Percentiles rank a stretch among this genome's conserved stretches.
phyloP scores from a whole-genome alignment of 2,113 vertebrate species.

The Sturnira hondurensis region DNA sequence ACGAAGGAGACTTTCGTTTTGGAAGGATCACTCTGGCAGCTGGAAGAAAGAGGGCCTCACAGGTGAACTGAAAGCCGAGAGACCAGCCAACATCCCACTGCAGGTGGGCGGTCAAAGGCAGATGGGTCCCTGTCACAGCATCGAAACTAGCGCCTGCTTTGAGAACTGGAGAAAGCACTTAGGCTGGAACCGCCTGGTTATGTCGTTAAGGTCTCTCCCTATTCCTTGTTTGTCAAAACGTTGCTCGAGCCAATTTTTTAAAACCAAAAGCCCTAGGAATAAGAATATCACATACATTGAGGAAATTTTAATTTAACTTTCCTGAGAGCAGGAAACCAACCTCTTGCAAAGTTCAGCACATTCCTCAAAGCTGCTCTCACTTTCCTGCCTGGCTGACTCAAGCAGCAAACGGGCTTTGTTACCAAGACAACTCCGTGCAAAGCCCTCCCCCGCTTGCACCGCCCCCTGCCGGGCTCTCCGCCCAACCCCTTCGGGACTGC shows the following conservation, averaged over 20 bases:
- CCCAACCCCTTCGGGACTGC: background rate
- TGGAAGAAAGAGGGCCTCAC: background rate
- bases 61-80: background rate
- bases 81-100: background rate
- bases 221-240: conserved; percentile 34
- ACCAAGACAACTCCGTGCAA: conserved; percentile 22
- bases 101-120: background rate
- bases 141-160: background rate
- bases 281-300: conserved; percentile 48
- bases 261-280: conserved; percentile 41
- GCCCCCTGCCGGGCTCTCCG: background rate
- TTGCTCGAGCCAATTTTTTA: conserved; percentile 44
- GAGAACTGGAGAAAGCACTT: background rate
- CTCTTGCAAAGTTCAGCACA: conserved; percentile 72
- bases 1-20: background rate
- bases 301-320: conserved; percentile 65
- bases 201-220: conserved; percentile 31
- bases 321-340: conserved; percentile 40
- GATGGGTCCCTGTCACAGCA: rapidly evolving
- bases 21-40: too few species aligned
- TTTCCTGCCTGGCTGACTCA: conserved; percentile 20
- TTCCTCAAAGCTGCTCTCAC: conserved; percentile 70
- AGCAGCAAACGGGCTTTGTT: background rate
- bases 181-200: background rate
- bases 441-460: background rate